phyloP scores from a whole-genome alignment of 2,797 vertebrate genomes.

The Philypnodon macrostomus region DNA sequence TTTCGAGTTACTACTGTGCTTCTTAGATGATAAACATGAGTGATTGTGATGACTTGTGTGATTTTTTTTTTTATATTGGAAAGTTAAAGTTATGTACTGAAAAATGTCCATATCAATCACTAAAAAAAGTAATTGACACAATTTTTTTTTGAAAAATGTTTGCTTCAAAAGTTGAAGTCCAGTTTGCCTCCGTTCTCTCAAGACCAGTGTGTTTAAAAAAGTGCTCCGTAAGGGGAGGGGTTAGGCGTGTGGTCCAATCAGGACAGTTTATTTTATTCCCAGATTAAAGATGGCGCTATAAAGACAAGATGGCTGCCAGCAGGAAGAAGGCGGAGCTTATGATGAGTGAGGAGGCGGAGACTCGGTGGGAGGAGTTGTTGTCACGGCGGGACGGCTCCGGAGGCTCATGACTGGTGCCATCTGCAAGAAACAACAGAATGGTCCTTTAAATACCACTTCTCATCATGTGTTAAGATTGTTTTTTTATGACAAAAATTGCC shows the following conservation, averaged over 20 bases:
- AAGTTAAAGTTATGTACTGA: constrained; percentile 39
- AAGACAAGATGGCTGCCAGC: constrained; percentile 87
- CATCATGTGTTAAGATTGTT: too few relatives aligned
- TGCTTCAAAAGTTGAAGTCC: constrained; percentile 76
- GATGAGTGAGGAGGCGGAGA: constrained; percentile 79
- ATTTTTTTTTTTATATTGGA: constrained; percentile 31
- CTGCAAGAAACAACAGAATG: constrained; percentile 56
- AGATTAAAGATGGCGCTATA: constrained; percentile 82
- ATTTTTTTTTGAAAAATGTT: too few relatives aligned
- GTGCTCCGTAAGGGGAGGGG: constrained; percentile 77
- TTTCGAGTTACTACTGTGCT: constrained; percentile 53
- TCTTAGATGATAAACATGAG: constrained; percentile 42
- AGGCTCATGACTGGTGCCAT: constrained; percentile 94
- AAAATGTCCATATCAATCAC: constrained; percentile 2
- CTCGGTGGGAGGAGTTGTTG: constrained; percentile 77
- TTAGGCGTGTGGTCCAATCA: constrained; percentile 52
- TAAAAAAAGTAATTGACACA: neutral
- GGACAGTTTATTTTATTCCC: constrained; percentile 49
- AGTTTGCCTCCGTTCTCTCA: constrained; percentile 67
- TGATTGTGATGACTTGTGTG: constrained; percentile 41
- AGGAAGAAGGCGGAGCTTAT: constrained; percentile 85
- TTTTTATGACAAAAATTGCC: too few relatives aligned
- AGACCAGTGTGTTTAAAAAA: constrained; percentile 80
- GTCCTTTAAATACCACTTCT: too few relatives aligned
- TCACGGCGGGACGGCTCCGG: constrained; percentile 92